Evolutionary conservation across 1,140 invertebrate species (phyloP).

Genomic region (Cherax quadricarinatus): DNA sequence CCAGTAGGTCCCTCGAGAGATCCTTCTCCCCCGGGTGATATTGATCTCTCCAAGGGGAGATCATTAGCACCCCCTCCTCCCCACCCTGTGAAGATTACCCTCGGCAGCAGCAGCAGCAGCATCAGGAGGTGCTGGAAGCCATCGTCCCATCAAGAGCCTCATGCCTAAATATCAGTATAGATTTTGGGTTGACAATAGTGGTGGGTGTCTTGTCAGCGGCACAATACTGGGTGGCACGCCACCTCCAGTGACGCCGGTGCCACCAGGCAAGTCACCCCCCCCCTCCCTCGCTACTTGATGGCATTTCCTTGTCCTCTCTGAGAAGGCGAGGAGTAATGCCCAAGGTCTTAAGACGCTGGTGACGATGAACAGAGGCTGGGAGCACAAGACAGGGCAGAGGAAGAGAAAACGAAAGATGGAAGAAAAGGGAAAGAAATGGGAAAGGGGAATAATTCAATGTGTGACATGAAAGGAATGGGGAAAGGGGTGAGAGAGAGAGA

Average conservation of each 20-base stretch:
- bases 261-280: not conserved
- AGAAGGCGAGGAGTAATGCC: not conserved
- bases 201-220: not conserved
- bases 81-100: too few species aligned
- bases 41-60: too few species aligned
- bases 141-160: not conserved
- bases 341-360: not conserved
- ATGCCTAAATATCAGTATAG: conserved; percentile 5
- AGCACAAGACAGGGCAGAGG: not conserved
- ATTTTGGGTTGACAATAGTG: conserved; percentile 12
- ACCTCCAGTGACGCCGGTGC: not conserved
- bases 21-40: too few species aligned
- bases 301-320: conserved; percentile 29
- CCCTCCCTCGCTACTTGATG: not conserved
- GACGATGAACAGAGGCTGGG: too few species aligned
- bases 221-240: conserved; percentile 4
- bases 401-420: not conserved
- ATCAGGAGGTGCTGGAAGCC: too few species aligned
- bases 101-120: too few species aligned
- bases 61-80: too few species aligned
- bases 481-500: too few species aligned
- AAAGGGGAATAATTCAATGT: too few species aligned
- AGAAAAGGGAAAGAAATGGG: too few species aligned
- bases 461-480: too few species aligned
- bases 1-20: too few species aligned